Conservation (phyloP, 2,888 invertebrate species). For the Nudaria mundana region DNA sequence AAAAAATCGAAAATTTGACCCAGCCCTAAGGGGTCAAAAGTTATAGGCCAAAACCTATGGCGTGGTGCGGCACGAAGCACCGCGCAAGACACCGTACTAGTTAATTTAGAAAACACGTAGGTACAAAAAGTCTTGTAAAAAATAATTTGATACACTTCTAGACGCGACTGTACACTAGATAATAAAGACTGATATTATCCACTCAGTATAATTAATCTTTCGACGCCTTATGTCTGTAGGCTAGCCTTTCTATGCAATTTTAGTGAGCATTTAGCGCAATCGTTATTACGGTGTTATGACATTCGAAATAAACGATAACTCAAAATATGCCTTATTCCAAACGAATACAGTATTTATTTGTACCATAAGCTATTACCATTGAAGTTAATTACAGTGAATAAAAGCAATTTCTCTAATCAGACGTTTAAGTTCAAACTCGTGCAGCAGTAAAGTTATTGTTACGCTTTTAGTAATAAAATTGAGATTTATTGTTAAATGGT, state of each 20-base stretch:
- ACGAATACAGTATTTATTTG: constrained; percentile 10
- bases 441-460: constrained; percentile 59
- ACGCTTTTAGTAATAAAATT: constrained; percentile 51
- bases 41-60: no score
- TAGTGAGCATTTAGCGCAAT: constrained; percentile 14
- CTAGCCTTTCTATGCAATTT: constrained; percentile 19
- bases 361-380: neutral
- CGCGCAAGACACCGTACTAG: no score
- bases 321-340: constrained; percentile 4
- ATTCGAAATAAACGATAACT: constrained; percentile 4
- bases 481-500: constrained; percentile 50
- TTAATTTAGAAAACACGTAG: neutral
- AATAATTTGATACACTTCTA: neutral
- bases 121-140: neutral
- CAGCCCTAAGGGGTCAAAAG: no score
- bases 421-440: constrained; percentile 48
- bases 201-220: constrained; percentile 59
- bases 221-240: constrained; percentile 52
- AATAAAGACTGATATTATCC: constrained; percentile 46
- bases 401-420: constrained; percentile 58
- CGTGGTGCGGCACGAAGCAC: no score
- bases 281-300: constrained; percentile 12
- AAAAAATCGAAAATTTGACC: no score
- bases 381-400: constrained; percentile 33
- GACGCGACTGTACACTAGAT: constrained; percentile 31